These are phyloP conservation scores for Maconellicoccus hirsutus DNA, from an alignment of 1,140 invertebrate species.

Conservation along the genomic window DNA sequence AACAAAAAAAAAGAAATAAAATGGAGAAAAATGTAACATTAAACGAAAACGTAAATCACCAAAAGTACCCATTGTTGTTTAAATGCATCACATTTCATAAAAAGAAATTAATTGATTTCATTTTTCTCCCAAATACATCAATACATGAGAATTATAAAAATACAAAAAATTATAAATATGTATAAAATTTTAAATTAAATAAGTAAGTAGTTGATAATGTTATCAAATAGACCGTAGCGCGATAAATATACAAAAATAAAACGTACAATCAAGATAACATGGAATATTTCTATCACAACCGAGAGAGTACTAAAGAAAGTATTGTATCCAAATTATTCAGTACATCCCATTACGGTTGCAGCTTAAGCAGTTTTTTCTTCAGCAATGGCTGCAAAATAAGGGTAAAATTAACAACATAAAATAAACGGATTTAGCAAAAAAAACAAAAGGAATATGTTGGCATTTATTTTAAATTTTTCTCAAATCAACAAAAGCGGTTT, in stretches of 20 bases:
- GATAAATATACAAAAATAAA: constrained; percentile 12
- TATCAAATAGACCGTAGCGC: background rate
- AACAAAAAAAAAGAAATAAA: too few relatives aligned
- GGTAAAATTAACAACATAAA: constrained; percentile 14
- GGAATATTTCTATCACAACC: constrained; percentile 1
- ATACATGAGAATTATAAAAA: background rate
- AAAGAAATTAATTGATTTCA: background rate
- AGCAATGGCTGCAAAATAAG: constrained; percentile 42
- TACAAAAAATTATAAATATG: background rate
- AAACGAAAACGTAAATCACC: background rate
- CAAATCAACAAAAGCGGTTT: too few relatives aligned
- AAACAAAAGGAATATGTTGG: too few relatives aligned
- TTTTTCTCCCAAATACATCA: background rate
- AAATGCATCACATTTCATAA: background rate
- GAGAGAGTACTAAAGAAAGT: constrained; percentile 12
- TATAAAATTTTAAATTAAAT: background rate
- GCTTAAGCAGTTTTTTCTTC: constrained; percentile 54
- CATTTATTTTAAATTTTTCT: too few relatives aligned
- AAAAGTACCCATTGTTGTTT: background rate
- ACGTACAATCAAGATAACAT: constrained; percentile 12
- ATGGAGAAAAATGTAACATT: background rate
- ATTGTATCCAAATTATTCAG: background rate
- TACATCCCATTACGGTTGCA: constrained; percentile 12
- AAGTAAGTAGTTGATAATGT: background rate
- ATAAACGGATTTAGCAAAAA: background rate